Conservation (phyloP, 1,140 invertebrate species). For the Drosophila punjabiensis region DNA sequence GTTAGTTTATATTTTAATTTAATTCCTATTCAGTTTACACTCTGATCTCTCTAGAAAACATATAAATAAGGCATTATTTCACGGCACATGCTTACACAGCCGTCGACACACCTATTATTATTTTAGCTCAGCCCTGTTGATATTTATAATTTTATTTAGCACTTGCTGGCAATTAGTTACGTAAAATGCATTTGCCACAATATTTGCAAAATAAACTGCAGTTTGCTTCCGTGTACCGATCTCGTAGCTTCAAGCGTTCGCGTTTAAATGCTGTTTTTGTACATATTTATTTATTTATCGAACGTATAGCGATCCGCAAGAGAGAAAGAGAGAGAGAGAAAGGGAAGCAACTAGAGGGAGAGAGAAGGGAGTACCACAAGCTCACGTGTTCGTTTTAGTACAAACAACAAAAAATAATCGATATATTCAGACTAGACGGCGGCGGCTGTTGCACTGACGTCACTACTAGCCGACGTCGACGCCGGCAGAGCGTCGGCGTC, state of each 20-base stretch:
- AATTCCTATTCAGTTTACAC: background rate
- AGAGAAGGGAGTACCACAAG: background rate
- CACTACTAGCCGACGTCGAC: background rate
- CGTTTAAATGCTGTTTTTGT: slow-evolving; percentile 44
- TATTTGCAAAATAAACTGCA: slow-evolving; percentile 33
- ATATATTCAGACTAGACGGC: slow-evolving; percentile 27
- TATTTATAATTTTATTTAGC: slow-evolving; percentile 30
- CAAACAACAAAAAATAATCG: slow-evolving; percentile 19
- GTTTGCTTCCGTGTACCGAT: slow-evolving; percentile 51
- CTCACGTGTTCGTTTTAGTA: slow-evolving; percentile 32
- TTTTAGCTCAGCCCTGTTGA: slow-evolving; percentile 2
- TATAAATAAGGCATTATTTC: background rate
- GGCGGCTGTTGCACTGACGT: slow-evolving; percentile 21
- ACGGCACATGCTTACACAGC: background rate
- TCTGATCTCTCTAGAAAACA: background rate
- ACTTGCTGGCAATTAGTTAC: slow-evolving; percentile 50
- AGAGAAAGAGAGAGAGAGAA: too few relatives aligned
- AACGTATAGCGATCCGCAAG: background rate
- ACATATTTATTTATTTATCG: slow-evolving; percentile 17
- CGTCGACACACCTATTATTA: slow-evolving; percentile 7
- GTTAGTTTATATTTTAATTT: background rate
- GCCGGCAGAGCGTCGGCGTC: slow-evolving; percentile 13
- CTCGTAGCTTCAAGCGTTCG: slow-evolving; percentile 35
- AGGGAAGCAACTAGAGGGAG: background rate
- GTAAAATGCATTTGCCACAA: slow-evolving; percentile 47